Conservation (phyloP, 1,140 invertebrate species). For the Drosophila asahinai region DNA sequence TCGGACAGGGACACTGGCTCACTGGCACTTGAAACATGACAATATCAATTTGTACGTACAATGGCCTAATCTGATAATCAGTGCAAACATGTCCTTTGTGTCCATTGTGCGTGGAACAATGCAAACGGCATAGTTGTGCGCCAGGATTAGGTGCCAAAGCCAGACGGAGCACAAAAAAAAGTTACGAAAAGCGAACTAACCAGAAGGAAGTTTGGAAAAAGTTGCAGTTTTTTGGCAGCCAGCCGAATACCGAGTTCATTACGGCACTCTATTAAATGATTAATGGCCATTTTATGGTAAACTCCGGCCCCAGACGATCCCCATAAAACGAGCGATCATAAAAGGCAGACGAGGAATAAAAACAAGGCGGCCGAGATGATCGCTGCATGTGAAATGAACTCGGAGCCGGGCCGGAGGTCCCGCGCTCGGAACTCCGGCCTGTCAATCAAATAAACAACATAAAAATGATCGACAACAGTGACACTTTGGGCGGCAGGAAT, state of each 20-base stretch:
- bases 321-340: conserved; percentile 60
- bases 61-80: conserved; percentile 85
- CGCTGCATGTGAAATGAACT: conserved; percentile 61
- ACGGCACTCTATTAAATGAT: conserved; percentile 75
- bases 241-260: conserved; percentile 58
- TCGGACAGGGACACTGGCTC: conserved; percentile 11
- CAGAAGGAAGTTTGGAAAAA: conserved; percentile 42
- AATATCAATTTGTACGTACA: conserved; percentile 85
- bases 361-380: conserved; percentile 44
- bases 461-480: conserved; percentile 83
- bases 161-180: conserved; percentile 37
- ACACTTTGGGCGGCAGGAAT: conserved; percentile 82
- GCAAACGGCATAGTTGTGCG: conserved; percentile 85
- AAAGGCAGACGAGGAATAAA: conserved; percentile 66
- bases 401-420: conserved; percentile 6
- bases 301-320: conserved; percentile 42
- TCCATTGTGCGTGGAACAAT: conserved; percentile 84
- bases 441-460: conserved; percentile 74
- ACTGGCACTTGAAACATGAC: conserved; percentile 84
- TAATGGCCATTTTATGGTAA: conserved; percentile 80
- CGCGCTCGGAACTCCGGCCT: conserved; percentile 43
- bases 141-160: conserved; percentile 82
- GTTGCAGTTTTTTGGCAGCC: conserved; percentile 22
- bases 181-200: neutral
- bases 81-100: conserved; percentile 85